A percentile compares a stretch with the other conserved stretches of the same genome.
Conservation (phyloP, 2,888 invertebrate genomes). For the Torymus auratus region DNA sequence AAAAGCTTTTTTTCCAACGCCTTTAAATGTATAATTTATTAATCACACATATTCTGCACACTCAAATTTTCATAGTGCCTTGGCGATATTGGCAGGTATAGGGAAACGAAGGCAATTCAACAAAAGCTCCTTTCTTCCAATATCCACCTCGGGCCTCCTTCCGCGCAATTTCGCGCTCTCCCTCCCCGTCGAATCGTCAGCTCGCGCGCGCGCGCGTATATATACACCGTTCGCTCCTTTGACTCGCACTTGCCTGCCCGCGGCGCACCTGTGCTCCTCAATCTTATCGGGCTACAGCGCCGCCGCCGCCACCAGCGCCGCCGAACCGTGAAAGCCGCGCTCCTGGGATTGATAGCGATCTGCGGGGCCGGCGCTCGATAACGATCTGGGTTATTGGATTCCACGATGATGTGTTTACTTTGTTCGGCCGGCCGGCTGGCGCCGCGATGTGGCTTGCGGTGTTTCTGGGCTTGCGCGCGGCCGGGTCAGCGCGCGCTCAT, state of each 20-base stretch:
- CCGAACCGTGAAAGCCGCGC: slow-evolving; percentile 25
- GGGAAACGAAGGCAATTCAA: too few species aligned
- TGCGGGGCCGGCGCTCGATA: slow-evolving; percentile 28
- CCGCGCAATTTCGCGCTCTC: slow-evolving; percentile 9
- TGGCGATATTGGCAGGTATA: too few species aligned
- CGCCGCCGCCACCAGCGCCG: neutral
- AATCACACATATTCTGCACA: too few species aligned
- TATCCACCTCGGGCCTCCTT: neutral
- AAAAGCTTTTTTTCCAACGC: too few species aligned
- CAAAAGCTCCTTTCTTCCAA: neutral
- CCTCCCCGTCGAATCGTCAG: too few species aligned
- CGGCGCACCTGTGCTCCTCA: slow-evolving; percentile 3
- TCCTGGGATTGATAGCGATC: slow-evolving; percentile 36
- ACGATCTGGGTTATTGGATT: slow-evolving; percentile 53
- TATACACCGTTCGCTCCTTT: neutral
- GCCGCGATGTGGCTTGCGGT: neutral
- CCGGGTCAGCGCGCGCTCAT: slow-evolving; percentile 24
- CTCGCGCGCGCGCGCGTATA: too few species aligned
- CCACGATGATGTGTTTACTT: slow-evolving; percentile 46
- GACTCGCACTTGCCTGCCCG: neutral
- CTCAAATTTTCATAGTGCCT: too few species aligned
- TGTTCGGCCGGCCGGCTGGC: slow-evolving; percentile 18
- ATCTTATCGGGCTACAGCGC: slow-evolving; percentile 22
- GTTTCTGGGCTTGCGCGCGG: slow-evolving; percentile 3
- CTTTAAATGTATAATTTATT: too few species aligned